Conservation (phyloP, 2,888 invertebrate genomes). For the Yponomeuta sedellus region DNA sequence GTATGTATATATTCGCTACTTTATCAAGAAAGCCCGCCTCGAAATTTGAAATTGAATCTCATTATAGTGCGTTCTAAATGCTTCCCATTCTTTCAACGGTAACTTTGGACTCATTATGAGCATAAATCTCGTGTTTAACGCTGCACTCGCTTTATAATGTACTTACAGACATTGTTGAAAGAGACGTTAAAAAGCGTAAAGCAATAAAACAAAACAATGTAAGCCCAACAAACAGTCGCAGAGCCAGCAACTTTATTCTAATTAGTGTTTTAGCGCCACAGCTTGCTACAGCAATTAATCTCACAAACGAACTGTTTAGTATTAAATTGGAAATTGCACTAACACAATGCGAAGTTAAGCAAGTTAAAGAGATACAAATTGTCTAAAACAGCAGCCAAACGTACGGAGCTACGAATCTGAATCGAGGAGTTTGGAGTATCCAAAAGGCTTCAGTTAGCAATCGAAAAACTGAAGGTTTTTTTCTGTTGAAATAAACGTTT, state of each 20-base stretch:
- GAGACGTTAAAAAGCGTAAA: background rate
- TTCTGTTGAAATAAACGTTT: too few species aligned
- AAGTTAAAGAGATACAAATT: constrained; percentile 26
- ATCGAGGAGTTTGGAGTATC: background rate
- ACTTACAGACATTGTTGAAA: background rate
- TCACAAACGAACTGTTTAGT: constrained; percentile 16
- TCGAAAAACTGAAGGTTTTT: too few species aligned
- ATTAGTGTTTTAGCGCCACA: background rate
- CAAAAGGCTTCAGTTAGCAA: background rate
- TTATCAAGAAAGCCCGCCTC: too few species aligned
- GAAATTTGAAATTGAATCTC: too few species aligned
- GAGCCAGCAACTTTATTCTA: background rate
- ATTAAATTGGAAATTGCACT: constrained; percentile 35
- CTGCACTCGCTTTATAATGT: too few species aligned
- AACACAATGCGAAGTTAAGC: constrained; percentile 33
- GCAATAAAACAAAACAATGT: background rate
- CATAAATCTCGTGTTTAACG: too few species aligned
- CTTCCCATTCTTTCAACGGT: too few species aligned
- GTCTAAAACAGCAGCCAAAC: constrained; percentile 5
- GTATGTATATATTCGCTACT: too few species aligned
- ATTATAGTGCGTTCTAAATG: too few species aligned
- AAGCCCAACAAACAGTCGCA: background rate
- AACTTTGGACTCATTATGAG: too few species aligned
- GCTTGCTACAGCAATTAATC: constrained; percentile 5
- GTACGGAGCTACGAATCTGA: background rate